These are phyloP conservation scores for Chironomus tentans DNA, from an alignment of 2,888 invertebrate species.

Conservation along the genomic window DNA sequence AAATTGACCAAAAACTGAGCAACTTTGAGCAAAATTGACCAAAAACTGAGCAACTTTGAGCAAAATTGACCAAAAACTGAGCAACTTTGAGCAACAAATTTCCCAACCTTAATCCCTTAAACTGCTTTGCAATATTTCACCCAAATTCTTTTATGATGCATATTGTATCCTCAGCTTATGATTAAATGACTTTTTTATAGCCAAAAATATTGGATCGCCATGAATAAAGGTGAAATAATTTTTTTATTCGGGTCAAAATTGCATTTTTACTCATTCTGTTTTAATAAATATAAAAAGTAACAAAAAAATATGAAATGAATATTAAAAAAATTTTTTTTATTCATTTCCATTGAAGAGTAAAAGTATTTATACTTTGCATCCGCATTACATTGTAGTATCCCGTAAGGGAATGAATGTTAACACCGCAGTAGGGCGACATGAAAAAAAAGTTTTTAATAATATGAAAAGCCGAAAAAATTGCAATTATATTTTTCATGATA, in stretches of 20 bases:
- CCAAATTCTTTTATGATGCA: not conserved
- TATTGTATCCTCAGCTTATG: not conserved
- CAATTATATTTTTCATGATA: not conserved
- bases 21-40: too few relatives aligned
- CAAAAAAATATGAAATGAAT: slow-evolving; percentile 7
- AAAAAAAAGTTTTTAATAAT: not conserved
- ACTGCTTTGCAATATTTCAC: too few relatives aligned
- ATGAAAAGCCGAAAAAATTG: not conserved
- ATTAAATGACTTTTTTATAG: not conserved
- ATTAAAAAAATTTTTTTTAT: not conserved
- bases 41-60: too few relatives aligned
- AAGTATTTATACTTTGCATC: not conserved
- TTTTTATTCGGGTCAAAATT: slow-evolving; percentile 2
- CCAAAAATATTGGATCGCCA: not conserved
- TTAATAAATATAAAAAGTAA: not conserved
- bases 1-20: too few relatives aligned
- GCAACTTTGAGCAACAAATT: too few relatives aligned
- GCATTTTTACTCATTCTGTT: not conserved
- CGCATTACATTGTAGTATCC: not conserved
- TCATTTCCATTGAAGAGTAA: not conserved
- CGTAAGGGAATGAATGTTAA: not conserved
- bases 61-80: too few relatives aligned
- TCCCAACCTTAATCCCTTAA: too few relatives aligned
- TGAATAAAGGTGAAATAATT: slow-evolving; percentile 10
- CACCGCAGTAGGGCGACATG: not conserved